Percentiles rank a stretch among this genome's conserved stretches.
These are phyloP conservation scores for Ammodytes dubius DNA, from an alignment of 2,113 vertebrate genomes.

Conservation along the genomic window DNA sequence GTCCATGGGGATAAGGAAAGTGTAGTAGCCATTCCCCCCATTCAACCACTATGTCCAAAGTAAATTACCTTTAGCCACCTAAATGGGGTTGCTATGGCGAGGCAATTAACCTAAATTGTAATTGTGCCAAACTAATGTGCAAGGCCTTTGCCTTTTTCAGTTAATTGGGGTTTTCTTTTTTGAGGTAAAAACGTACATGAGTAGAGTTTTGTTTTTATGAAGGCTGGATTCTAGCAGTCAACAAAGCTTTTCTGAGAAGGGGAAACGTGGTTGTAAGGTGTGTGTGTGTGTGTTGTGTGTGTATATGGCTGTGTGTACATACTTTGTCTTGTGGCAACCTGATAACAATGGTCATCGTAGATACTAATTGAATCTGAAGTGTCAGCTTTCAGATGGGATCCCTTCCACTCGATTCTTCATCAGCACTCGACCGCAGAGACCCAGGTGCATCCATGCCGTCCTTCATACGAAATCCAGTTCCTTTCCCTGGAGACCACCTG, in stretches of 20 bases:
- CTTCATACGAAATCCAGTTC: slow-evolving; percentile 25
- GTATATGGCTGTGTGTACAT: neutral
- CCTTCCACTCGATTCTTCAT: slow-evolving; percentile 57
- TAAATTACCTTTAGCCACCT: slow-evolving; percentile 62
- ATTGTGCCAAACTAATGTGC: slow-evolving; percentile 55
- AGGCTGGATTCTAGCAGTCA: slow-evolving; percentile 20
- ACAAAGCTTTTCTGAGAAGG: slow-evolving; percentile 9
- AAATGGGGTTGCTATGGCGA: slow-evolving; percentile 72
- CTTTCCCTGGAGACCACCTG: slow-evolving; percentile 65
- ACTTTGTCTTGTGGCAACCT: slow-evolving; percentile 18
- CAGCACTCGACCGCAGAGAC: slow-evolving; percentile 53
- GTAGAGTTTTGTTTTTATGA: slow-evolving; percentile 15
- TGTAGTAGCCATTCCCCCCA: slow-evolving; percentile 52
- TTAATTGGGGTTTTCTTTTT: slow-evolving; percentile 42
- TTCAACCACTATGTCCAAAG: slow-evolving; percentile 18
- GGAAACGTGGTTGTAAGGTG: slow-evolving; percentile 7
- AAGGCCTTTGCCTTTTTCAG: slow-evolving; percentile 29
- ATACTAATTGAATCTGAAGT: slow-evolving; percentile 47
- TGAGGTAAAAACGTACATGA: neutral
- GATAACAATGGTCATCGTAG: slow-evolving; percentile 23
- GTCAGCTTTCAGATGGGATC: slow-evolving; percentile 71
- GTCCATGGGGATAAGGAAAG: slow-evolving; percentile 67
- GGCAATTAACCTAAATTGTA: slow-evolving; percentile 62
- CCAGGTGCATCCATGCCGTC: slow-evolving; percentile 68
- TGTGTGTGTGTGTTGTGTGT: neutral